phyloP scores from a whole-genome alignment of 2,888 invertebrate genomes.

The Sphecodes monilicornis region DNA sequence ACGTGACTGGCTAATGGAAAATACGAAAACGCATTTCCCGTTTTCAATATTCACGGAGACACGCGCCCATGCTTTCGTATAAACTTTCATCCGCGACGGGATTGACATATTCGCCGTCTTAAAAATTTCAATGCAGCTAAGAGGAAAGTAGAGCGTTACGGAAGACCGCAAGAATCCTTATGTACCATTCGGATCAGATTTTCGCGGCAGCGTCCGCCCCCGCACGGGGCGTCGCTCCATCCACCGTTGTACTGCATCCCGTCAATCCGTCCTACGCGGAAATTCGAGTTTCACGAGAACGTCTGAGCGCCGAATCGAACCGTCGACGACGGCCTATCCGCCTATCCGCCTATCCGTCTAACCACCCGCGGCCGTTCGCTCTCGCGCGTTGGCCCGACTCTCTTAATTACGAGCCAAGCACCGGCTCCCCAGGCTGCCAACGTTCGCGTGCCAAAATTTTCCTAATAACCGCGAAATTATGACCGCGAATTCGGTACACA shows the following conservation, averaged over 20 bases:
- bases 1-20: constrained; percentile 8
- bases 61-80: not conserved
- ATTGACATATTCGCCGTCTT: constrained; percentile 51
- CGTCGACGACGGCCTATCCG: constrained; percentile 1
- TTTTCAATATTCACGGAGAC: constrained; percentile 26
- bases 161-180: constrained; percentile 37
- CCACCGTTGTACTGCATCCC: not conserved
- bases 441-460: constrained; percentile 14
- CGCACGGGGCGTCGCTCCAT: not conserved
- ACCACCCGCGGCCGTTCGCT: not conserved
- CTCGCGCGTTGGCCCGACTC: not conserved
- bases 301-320: constrained; percentile 12
- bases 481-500: not conserved
- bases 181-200: constrained; percentile 55
- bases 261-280: constrained; percentile 24
- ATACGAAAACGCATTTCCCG: not conserved
- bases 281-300: constrained; percentile 20
- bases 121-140: constrained; percentile 56
- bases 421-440: not conserved
- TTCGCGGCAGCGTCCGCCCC: constrained; percentile 9
- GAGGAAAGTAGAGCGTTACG: constrained; percentile 23
- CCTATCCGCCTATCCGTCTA: constrained; percentile 14
- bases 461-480: constrained; percentile 39
- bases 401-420: constrained; percentile 34
- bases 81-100: constrained; percentile 47